Evolutionary conservation across 2,888 invertebrate genomes (phyloP).

Genomic region (Callimorpha dominula): DNA sequence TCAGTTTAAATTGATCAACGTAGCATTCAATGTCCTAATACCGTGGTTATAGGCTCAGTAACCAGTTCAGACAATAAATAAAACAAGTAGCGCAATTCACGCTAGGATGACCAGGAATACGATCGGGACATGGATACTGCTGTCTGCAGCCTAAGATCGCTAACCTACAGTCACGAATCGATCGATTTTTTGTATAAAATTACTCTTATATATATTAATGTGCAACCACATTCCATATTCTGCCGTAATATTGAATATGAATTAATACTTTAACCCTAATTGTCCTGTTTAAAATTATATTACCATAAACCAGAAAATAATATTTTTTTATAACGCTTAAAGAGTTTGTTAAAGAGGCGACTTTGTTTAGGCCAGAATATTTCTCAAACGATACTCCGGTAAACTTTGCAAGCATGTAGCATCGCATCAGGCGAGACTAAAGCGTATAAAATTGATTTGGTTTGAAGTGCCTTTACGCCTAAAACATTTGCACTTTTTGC

Average conservation of each 20-base stretch:
- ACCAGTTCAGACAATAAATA: slow-evolving; percentile 52
- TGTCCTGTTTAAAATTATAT: too few species aligned
- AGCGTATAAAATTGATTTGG: slow-evolving; percentile 63
- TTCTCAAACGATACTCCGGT: slow-evolving; percentile 37
- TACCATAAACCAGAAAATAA: background rate
- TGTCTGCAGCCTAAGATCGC: slow-evolving; percentile 34
- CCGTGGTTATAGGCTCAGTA: slow-evolving; percentile 35
- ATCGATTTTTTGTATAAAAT: slow-evolving; percentile 30
- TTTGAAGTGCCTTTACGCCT: slow-evolving; percentile 45
- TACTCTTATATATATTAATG: background rate
- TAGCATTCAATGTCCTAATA: slow-evolving; percentile 39
- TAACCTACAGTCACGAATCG: slow-evolving; percentile 30
- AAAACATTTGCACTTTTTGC: slow-evolving; percentile 48
- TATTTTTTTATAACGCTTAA: background rate
- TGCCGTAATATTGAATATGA: too few species aligned
- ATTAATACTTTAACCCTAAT: too few species aligned
- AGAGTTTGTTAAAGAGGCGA: background rate
- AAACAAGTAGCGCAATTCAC: slow-evolving; percentile 55
- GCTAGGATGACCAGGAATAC: slow-evolving; percentile 59
- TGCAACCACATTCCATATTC: background rate
- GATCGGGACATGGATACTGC: slow-evolving; percentile 36
- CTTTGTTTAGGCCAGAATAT: slow-evolving; percentile 16
- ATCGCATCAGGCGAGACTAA: slow-evolving; percentile 60
- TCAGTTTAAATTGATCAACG: slow-evolving; percentile 49
- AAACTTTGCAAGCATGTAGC: slow-evolving; percentile 49